Evolutionary conservation across 1,140 invertebrate species (phyloP), one percentile per base, ranked within the genome.

Genomic region (Megalonaias nervosa): DNA sequence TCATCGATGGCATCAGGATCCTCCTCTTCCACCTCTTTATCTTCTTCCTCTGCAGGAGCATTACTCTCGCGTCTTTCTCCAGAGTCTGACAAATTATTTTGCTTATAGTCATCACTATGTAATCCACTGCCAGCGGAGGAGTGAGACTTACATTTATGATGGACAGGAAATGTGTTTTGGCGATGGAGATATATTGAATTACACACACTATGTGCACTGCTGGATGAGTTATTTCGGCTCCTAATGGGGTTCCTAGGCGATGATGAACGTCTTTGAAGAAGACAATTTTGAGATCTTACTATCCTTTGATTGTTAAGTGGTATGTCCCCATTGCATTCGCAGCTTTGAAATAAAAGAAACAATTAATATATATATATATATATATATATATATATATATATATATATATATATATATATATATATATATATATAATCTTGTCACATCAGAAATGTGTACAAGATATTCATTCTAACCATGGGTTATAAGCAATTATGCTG

Each of bases 161-260:
- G 82, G 74, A 88, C 88, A 15, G 87, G 86, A 60, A 90, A 85
- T 5, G 89, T 90, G 71, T 89, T 90, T 64, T 91, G 89, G n/a
- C 89, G 84, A 83, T 87, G 90, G 11, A 89, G 79, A 58, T 82
- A 85, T 75, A 87, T 85, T 14, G 86, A 88, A 67, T 86, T 91
- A 82, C 86, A 86, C 58, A 84, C 78, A 70, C 89, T 86, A 55
- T 84, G 72, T 55, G 85, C 80, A 80, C 88, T 87, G 72, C 84
- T 86, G 71, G 88, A 79, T 1, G 89, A 90, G 74, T 89, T 90
- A 65, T 90, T 89, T 6, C 89, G 75, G 75, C 85, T 88, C 56
- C 90, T 88, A 77, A 95, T 93, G 6, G 94, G 95, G 91, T 95
- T 95, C 86, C 95, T 94, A 56, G 94, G 94, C 13, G 88, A 86